These are phyloP conservation scores for Cantharis flavilabris DNA, from an alignment of 2,888 invertebrate genomes.

Conservation along the genomic window DNA sequence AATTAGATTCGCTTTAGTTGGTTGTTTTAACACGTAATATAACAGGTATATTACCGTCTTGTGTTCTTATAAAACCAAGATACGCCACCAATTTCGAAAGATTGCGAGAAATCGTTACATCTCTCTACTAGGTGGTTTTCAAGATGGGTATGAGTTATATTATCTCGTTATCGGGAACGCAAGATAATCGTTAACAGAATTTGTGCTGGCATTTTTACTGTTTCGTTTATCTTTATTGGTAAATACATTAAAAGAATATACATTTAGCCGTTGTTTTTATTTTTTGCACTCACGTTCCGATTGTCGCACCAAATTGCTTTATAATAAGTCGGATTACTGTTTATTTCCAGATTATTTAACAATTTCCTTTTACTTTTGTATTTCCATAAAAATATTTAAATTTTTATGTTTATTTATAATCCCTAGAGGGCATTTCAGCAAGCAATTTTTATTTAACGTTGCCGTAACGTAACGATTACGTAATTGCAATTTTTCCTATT, in stretches of 20 bases:
- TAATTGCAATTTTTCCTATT: background rate
- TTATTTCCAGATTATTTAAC: background rate
- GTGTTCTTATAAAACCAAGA: slow-evolving; percentile 16
- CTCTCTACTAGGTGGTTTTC: slow-evolving; percentile 11
- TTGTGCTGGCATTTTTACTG: background rate
- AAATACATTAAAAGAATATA: background rate
- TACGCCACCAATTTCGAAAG: slow-evolving; percentile 16
- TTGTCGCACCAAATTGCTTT: background rate
- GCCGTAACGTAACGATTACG: background rate
- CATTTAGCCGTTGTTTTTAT: background rate
- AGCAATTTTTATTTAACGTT: background rate
- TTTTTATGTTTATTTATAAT: background rate
- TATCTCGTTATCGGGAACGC: slow-evolving; percentile 18
- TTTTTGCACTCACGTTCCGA: background rate
- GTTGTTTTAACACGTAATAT: slow-evolving; percentile 22
- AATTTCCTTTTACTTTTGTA: background rate
- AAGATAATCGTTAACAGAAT: slow-evolving; percentile 15
- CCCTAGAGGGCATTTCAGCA: background rate
- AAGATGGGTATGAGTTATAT: slow-evolving; percentile 19
- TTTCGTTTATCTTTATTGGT: background rate
- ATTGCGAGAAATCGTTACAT: slow-evolving; percentile 16
- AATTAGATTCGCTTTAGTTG: slow-evolving; percentile 10
- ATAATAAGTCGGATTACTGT: background rate
- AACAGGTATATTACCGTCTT: slow-evolving; percentile 20
- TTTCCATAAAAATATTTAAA: background rate